These are phyloP conservation scores for Urocyon cinereoargenteus DNA, from an alignment of 2,797 vertebrate species.

Conservation along the genomic window DNA sequence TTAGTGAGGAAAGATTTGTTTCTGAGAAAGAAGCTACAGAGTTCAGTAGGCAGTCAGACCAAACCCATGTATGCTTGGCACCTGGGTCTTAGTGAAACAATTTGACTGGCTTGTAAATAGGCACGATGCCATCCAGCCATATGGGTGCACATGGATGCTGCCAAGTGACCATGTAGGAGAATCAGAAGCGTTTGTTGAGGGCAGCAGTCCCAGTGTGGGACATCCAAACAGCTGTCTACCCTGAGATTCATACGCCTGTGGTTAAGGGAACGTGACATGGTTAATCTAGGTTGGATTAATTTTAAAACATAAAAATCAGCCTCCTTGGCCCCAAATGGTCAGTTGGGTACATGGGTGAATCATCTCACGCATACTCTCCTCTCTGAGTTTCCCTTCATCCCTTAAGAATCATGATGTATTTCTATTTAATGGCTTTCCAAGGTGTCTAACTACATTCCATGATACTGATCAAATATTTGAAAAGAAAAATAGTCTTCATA, in stretches of 20 bases:
- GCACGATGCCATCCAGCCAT: constrained; percentile 87
- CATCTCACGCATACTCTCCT: neutral
- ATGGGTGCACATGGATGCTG: constrained; percentile 81
- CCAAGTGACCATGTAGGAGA: constrained; percentile 89
- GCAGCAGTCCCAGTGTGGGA: constrained; percentile 86
- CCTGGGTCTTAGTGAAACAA: constrained; percentile 75
- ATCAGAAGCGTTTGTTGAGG: constrained; percentile 87
- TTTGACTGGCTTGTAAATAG: constrained; percentile 77
- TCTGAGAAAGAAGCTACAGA: constrained; percentile 35
- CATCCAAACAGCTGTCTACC: constrained; percentile 88
- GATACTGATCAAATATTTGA: constrained; percentile 78
- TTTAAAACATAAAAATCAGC: constrained; percentile 82
- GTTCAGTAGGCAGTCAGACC: constrained; percentile 51
- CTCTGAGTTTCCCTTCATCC: constrained; percentile 4
- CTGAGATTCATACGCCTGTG: constrained; percentile 84
- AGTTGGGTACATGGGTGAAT: constrained; percentile 5
- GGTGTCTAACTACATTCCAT: constrained; percentile 37
- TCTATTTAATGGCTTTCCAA: constrained; percentile 55
- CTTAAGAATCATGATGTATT: constrained; percentile 71
- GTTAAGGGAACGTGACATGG: constrained; percentile 86
- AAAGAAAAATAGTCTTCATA: constrained; percentile 80
- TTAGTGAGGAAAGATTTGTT: constrained; percentile 9
- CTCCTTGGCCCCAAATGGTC: constrained; percentile 71
- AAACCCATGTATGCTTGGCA: constrained; percentile 68
- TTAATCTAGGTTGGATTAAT: constrained; percentile 85